Evolutionary conservation across 2,797 vertebrate species (phyloP), one percentile per base, ranked within the genome.

Genomic region (Danio aesculapii): DNA sequence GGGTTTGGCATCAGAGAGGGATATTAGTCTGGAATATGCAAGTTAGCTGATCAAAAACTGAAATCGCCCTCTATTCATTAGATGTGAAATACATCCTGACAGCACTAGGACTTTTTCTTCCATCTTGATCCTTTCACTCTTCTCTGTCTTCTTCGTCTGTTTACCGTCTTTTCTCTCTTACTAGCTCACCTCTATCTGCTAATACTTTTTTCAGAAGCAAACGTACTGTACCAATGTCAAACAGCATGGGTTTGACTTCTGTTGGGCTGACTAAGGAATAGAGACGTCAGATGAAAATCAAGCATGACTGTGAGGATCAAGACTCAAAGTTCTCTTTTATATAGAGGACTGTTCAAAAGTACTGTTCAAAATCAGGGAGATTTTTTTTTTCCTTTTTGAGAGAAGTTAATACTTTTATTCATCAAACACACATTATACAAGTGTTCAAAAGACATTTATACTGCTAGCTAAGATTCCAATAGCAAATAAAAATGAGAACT

Each of bases 191-290:
- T 66, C 17, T 53, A 44, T 82, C 44, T 77, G 58, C 49, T 64
- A 57, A 71, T 66, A 59, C n/a, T 6, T 61, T 79, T 70, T 71
- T n/a, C n/a, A 52, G 21, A 46, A 53, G 55, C 77, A 62, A 79
- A 79, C 30, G 30, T 30, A 30, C 30, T 30, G 61, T 16, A 11
- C 12, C 39, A 50, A 6, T n/a, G 53, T 47, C 16, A 6, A 30
- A 44, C 72, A 61, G 16, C 57, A 50, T 63, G 13, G 17, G 52
- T 46, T 49, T 62, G 62, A 57, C 63, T 77, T 50, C 63, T 43
- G 19, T 43, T 59, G 43, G 69, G 53, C 43, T 59, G 52, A 62
- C 75, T 41, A 19, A 49, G 16, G n/a, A 49, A 59, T 47, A 75
- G 30, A 44, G 30, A n/a, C 14, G 5, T 68, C 41, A n/a, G 41